phyloP scores from a whole-genome alignment of 2,113 vertebrate species.

The Semicossyphus pulcher region DNA sequence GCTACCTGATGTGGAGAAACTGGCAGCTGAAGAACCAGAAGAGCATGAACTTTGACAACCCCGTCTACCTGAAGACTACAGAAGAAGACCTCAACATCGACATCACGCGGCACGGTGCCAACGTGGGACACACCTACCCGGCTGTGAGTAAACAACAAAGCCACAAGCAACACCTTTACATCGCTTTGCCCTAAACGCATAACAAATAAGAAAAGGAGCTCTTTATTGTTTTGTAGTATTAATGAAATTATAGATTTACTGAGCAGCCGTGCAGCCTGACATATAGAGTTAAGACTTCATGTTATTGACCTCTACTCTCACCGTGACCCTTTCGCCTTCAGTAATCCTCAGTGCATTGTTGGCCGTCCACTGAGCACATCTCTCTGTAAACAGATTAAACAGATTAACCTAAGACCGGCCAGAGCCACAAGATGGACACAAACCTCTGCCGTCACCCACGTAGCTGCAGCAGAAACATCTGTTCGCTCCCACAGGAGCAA shows the following conservation, averaged over 20 bases:
- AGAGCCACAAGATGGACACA: constrained; percentile 14
- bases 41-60: constrained; percentile 99
- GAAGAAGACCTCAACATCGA: constrained; percentile 97
- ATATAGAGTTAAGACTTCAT: not conserved
- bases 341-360: constrained; percentile 55
- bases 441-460: constrained; percentile 15
- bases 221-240: not conserved
- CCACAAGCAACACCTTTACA: not conserved
- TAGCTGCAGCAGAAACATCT: constrained; percentile 19
- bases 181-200: not conserved
- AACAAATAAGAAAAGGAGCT: not conserved
- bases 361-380: not conserved
- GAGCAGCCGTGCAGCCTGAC: too few species aligned
- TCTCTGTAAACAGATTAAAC: constrained; percentile 58
- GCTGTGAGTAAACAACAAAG: constrained; percentile 87
- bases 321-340: not conserved
- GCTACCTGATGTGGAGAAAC: constrained; percentile 95
- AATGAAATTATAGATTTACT: too few species aligned
- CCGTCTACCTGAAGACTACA: constrained; percentile 97
- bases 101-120: constrained; percentile 90
- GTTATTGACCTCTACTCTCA: constrained; percentile 26
- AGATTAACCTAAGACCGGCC: constrained; percentile 47
- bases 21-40: constrained; percentile 98
- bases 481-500: not conserved
- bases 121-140: constrained; percentile 96